Conservation (phyloP, 1,140 invertebrate species). For the Platyscapa corneri region DNA sequence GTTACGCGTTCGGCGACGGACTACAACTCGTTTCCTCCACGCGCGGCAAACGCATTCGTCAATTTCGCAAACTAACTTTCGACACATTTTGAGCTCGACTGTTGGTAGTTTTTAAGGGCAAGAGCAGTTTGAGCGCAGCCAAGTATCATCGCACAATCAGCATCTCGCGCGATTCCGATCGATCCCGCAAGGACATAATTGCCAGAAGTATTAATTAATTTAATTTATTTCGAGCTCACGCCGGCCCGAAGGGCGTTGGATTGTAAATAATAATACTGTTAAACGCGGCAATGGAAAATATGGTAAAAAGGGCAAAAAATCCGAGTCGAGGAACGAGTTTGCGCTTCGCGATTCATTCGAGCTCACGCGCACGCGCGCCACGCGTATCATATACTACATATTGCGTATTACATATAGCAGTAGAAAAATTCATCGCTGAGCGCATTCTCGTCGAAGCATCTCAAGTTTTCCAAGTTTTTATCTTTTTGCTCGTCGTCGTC, state of each 20-base stretch:
- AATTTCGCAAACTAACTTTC: too few species aligned
- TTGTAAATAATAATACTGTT: conserved; percentile 54
- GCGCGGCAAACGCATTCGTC: too few species aligned
- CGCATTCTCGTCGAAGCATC: background rate
- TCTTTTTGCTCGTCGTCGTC: background rate
- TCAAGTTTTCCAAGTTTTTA: background rate
- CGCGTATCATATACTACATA: too few species aligned
- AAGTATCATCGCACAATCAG: background rate
- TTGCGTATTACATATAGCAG: too few species aligned
- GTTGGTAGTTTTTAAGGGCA: background rate
- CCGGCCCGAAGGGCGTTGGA: conserved; percentile 43
- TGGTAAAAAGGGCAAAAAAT: background rate
- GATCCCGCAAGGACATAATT: conserved; percentile 67
- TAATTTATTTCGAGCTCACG: conserved; percentile 60
- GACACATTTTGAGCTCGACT: background rate
- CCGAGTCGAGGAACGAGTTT: background rate
- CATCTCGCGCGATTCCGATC: conserved; percentile 56
- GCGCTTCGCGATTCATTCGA: too few species aligned
- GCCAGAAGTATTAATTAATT: conserved; percentile 71
- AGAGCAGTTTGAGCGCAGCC: background rate
- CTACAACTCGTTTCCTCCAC: too few species aligned
- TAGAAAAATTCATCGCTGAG: background rate
- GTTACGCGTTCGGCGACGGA: too few species aligned
- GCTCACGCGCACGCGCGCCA: too few species aligned
- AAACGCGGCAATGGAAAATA: conserved; percentile 11